phyloP scores from a whole-genome alignment of 2,113 vertebrate genomes.

The Chinchilla lanigera region DNA sequence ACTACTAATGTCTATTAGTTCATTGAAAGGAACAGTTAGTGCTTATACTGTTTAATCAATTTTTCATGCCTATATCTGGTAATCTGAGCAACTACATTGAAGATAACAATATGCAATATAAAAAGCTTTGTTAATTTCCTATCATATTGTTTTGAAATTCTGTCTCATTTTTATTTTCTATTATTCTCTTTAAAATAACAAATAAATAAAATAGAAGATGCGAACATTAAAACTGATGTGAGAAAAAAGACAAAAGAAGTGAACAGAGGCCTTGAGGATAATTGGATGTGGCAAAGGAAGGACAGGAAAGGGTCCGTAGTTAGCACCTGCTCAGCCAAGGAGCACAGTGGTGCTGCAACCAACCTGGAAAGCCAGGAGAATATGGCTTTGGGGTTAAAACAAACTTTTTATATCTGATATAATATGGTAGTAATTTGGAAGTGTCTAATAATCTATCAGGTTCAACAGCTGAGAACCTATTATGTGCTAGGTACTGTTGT shows the following conservation, averaged over 20 bases:
- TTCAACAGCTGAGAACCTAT: background rate
- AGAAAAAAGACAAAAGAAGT: background rate
- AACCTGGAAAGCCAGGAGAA: background rate
- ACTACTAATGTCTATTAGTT: too few relatives aligned
- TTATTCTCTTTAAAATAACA: too few relatives aligned
- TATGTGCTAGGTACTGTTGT: background rate
- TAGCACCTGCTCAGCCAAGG: background rate
- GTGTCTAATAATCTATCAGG: background rate
- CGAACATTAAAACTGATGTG: background rate
- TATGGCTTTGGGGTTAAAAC: background rate
- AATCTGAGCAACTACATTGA: too few relatives aligned
- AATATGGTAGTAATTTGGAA: background rate
- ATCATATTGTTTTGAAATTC: too few relatives aligned
- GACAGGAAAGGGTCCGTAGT: background rate
- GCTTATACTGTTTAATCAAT: too few relatives aligned
- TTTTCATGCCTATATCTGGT: too few relatives aligned
- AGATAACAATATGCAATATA: too few relatives aligned
- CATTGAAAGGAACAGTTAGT: too few relatives aligned
- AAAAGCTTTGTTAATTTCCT: too few relatives aligned
- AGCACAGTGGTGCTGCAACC: fast-evolving
- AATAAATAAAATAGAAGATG: too few relatives aligned
- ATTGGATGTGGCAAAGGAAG: background rate
- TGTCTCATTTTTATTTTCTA: too few relatives aligned
- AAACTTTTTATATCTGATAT: background rate
- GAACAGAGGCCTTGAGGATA: background rate